phyloP scores from a whole-genome alignment of 2,797 vertebrate species.

The Merluccius polli region DNA sequence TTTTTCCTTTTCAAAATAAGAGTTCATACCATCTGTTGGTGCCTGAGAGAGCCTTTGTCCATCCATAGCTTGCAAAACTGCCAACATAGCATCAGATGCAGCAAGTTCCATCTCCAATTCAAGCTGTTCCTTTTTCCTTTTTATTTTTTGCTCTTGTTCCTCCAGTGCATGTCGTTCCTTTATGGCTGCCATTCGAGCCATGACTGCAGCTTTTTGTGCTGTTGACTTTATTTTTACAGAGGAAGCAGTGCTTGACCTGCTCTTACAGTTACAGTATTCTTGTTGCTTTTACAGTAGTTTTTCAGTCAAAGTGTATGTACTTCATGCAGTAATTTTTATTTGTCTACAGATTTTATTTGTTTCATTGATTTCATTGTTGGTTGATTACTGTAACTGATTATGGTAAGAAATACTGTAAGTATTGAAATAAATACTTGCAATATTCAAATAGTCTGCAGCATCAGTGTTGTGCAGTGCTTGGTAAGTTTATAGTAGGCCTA shows the following conservation, averaged over 20 bases:
- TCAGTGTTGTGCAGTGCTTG: no score
- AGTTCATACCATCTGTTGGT: constrained; percentile 8
- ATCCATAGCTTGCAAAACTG: neutral
- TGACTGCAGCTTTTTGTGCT: neutral
- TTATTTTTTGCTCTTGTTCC: constrained; percentile 8
- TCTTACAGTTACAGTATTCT: no score
- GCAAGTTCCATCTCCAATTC: neutral
- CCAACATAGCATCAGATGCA: constrained; percentile 6
- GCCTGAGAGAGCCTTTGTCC: neutral
- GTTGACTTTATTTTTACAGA: neutral
- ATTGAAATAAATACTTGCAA: no score
- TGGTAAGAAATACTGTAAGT: no score
- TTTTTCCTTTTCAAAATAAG: neutral
- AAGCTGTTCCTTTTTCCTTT: neutral
- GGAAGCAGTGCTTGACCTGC: neutral
- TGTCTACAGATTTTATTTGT: no score
- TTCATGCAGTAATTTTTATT: no score
- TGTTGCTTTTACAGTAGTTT: no score
- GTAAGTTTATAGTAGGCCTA: no score
- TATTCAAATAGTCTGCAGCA: no score
- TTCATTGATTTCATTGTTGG: no score
- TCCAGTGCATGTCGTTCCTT: constrained; percentile 8
- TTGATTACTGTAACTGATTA: no score
- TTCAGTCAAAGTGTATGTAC: no score
- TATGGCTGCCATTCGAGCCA: neutral